Conservation (phyloP, 2,113 vertebrate species). For the Heptranchias perlo region DNA sequence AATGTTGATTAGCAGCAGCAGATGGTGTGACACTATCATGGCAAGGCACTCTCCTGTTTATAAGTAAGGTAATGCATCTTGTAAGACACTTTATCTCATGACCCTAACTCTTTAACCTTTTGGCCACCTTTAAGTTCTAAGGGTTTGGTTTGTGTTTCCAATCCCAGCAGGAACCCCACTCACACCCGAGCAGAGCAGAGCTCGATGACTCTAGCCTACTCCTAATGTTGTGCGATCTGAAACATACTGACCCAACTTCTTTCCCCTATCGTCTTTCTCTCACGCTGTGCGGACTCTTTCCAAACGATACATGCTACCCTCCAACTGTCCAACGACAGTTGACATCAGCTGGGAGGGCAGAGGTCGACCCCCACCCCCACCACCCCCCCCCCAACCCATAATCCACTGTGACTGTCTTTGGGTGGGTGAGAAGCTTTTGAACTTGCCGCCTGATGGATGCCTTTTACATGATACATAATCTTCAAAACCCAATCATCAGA, state of each 20-base stretch:
- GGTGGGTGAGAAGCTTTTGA: neutral
- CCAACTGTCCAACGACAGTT: neutral
- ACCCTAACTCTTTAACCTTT: neutral
- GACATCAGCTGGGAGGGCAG: conserved; percentile 11
- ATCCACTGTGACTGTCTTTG: neutral
- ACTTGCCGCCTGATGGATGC: neutral
- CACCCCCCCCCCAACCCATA: neutral
- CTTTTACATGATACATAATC: neutral
- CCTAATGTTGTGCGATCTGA: neutral
- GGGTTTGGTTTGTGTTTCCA: neutral
- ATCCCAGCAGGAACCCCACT: neutral
- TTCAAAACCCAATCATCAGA: neutral
- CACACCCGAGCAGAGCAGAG: neutral
- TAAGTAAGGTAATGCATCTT: neutral
- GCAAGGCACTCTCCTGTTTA: neutral
- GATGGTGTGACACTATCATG: neutral
- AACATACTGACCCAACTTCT: neutral
- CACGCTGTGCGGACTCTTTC: neutral
- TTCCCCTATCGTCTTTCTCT: neutral
- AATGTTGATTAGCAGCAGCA: neutral
- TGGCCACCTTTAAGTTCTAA: neutral
- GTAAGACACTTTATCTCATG: neutral
- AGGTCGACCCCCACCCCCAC: neutral
- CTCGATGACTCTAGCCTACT: neutral
- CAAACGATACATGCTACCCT: neutral